These are phyloP conservation scores for Harlomillsia oculata DNA, from an alignment of 1,140 invertebrate genomes.

Conservation along the genomic window DNA sequence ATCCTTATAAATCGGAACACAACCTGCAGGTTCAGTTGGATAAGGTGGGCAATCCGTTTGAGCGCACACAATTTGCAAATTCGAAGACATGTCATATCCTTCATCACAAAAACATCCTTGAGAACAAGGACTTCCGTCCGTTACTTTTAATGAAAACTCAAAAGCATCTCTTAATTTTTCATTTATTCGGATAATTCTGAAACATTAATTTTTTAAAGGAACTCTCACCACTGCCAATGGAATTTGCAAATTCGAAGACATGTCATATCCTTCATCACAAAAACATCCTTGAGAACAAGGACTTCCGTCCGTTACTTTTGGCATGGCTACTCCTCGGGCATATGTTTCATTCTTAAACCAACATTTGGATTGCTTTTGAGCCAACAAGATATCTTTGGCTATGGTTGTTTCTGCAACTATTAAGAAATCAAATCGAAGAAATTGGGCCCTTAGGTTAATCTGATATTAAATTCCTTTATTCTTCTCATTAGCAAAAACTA, in stretches of 20 bases:
- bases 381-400: too few species aligned
- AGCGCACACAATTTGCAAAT: slow-evolving; percentile 7
- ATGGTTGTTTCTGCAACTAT: slow-evolving; percentile 1
- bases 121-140: slow-evolving; percentile 26
- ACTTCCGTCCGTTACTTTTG: slow-evolving; percentile 19
- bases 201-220: slow-evolving; percentile 37
- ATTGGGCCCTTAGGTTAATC: neutral
- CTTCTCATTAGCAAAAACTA: too few species aligned
- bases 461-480: neutral
- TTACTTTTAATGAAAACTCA: neutral
- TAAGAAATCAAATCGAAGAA: slow-evolving; percentile 4
- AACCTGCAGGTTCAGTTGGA: slow-evolving; percentile 8
- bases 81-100: neutral
- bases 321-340: slow-evolving; percentile 27
- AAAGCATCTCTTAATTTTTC: slow-evolving; percentile 25
- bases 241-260: neutral
- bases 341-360: slow-evolving; percentile 30
- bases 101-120: slow-evolving; percentile 23
- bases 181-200: too few species aligned
- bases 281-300: slow-evolving; percentile 29
- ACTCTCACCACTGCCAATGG: slow-evolving; percentile 27
- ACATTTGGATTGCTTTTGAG: slow-evolving; percentile 19
- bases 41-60: slow-evolving; percentile 11
- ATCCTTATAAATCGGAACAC: slow-evolving; percentile 14
- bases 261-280: slow-evolving; percentile 5